phyloP scores from a whole-genome alignment of 2,113 vertebrate species.

The Rutilus rutilus region DNA sequence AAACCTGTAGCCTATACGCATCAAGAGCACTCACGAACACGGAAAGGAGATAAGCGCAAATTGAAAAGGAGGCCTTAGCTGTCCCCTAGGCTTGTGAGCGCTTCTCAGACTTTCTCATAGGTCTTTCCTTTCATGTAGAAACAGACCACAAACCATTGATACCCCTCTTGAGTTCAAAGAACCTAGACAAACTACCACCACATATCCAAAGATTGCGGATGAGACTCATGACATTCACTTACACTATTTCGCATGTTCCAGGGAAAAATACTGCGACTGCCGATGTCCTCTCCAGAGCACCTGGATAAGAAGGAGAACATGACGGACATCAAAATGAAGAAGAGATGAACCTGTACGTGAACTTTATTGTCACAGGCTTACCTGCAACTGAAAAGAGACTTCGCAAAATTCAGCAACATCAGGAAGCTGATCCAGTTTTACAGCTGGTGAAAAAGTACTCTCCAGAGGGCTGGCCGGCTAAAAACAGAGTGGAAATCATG shows the following conservation, averaged over 20 bases:
- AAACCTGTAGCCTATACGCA: neutral
- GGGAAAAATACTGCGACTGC: too few relatives aligned
- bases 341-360: too few relatives aligned
- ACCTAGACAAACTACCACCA: too few relatives aligned
- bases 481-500: neutral
- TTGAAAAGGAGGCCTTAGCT: neutral
- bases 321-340: too few relatives aligned
- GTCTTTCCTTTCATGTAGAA: neutral
- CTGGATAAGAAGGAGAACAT: too few relatives aligned
- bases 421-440: conserved; percentile 8
- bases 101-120: neutral
- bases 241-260: too few relatives aligned
- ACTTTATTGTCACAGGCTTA: too few relatives aligned
- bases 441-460: conserved; percentile 7
- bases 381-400: neutral
- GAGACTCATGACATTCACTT: too few relatives aligned
- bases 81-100: neutral
- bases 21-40: neutral
- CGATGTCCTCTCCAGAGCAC: too few relatives aligned
- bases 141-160: neutral
- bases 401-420: neutral
- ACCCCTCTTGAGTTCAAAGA: neutral
- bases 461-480: neutral
- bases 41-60: neutral
- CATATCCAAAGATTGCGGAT: too few relatives aligned